Percentiles rank a stretch among this genome's conserved stretches.
Evolutionary conservation across 2,113 vertebrate species (phyloP).

Genomic region (Pteruthius melanotis): DNA sequence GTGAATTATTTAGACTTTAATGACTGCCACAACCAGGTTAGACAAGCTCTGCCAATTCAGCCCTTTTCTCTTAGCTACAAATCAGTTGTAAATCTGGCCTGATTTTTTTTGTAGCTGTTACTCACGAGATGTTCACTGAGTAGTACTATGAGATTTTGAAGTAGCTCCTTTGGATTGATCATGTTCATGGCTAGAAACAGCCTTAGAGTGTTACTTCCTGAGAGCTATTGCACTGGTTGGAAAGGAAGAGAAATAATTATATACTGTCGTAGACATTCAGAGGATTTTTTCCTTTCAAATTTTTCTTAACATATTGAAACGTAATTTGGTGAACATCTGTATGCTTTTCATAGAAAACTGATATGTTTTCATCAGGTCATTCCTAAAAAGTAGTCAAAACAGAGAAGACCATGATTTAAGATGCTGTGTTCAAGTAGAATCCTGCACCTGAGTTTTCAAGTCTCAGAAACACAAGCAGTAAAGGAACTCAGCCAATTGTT

Average conservation of each 20-base stretch:
- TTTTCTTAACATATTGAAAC: neutral
- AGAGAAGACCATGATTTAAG: neutral
- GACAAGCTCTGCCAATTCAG: neutral
- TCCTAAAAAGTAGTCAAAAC: neutral
- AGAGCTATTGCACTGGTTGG: neutral
- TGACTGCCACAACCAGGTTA: neutral
- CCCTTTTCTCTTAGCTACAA: neutral
- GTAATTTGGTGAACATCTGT: neutral
- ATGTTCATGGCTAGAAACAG: neutral
- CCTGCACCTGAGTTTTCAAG: neutral
- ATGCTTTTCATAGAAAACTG: neutral
- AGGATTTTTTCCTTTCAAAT: neutral
- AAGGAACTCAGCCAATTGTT: neutral
- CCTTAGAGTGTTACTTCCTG: neutral
- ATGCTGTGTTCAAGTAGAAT: neutral
- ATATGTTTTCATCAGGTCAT: neutral
- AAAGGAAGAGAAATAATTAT: neutral
- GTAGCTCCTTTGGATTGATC: neutral
- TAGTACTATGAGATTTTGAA: neutral
- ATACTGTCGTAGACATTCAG: neutral
- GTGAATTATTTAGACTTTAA: neutral
- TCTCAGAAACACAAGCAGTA: neutral
- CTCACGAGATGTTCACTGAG: rapidly evolving
- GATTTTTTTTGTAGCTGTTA: neutral
- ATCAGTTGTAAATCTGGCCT: neutral